Conservation (phyloP, 2,113 vertebrate genomes). For the Peromyscus polionotus region DNA sequence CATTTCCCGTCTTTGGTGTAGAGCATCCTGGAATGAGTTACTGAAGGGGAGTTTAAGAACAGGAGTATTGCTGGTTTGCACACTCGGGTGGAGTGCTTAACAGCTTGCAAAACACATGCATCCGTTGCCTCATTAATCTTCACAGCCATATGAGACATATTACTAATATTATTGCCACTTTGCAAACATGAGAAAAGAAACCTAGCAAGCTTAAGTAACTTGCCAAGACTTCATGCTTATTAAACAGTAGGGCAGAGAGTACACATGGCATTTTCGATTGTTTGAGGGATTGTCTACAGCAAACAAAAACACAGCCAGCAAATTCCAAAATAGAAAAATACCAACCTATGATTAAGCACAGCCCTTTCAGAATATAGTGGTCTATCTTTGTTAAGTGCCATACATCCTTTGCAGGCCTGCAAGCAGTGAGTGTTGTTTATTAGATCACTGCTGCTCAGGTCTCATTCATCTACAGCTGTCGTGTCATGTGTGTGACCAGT, state of each 20-base stretch:
- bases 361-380: not conserved
- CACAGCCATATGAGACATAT: not conserved
- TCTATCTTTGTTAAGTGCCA: not conserved
- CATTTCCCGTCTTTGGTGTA: not conserved
- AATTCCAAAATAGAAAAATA: not conserved
- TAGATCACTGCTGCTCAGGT: accelerated
- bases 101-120: constrained; percentile 42
- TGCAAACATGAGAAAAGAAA: not conserved
- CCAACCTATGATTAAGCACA: not conserved
- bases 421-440: too few relatives aligned
- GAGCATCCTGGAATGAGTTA: not conserved
- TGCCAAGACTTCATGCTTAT: not conserved
- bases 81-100: not conserved
- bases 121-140: not conserved
- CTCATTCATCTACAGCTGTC: accelerated
- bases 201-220: not conserved
- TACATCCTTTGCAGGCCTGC: not conserved
- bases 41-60: not conserved
- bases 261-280: not conserved
- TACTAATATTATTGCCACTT: constrained; percentile 9
- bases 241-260: not conserved
- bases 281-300: not conserved
- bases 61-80: not conserved
- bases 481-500: not conserved
- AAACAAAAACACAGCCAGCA: not conserved